phyloP scores from a whole-genome alignment of 1,140 invertebrate genomes.

The Coptotermes formosanus region DNA sequence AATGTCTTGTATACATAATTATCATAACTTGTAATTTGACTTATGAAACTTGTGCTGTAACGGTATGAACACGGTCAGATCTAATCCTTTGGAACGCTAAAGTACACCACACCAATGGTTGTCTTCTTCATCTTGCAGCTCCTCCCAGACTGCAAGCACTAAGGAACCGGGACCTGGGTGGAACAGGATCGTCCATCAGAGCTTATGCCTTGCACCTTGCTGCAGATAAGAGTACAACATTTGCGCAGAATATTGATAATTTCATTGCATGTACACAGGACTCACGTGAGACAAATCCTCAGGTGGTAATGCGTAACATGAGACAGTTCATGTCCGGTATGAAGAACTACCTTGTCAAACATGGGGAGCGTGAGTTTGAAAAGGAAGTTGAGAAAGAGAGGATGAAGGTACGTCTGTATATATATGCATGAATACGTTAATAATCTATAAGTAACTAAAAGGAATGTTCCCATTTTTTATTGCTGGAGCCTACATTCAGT shows the following conservation, averaged over 20 bases:
- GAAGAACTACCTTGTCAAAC: constrained; percentile 94
- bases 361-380: constrained; percentile 89
- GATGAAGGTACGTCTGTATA: constrained; percentile 58
- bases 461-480: too few relatives aligned
- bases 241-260: constrained; percentile 88
- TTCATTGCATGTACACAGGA: constrained; percentile 93
- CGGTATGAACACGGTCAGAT: too few relatives aligned
- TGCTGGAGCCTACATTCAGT: too few relatives aligned
- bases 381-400: constrained; percentile 85
- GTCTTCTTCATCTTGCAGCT: constrained; percentile 52
- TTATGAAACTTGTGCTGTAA: too few relatives aligned
- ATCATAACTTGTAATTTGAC: too few relatives aligned
- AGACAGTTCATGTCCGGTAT: constrained; percentile 97
- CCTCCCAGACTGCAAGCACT: constrained; percentile 68
- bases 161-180: constrained; percentile 60
- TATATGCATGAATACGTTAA: not conserved
- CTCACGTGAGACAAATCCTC: constrained; percentile 82
- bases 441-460: not conserved
- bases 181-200: constrained; percentile 65
- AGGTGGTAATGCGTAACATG: constrained; percentile 89
- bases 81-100: too few relatives aligned
- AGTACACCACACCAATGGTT: too few relatives aligned
- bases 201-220: constrained; percentile 79
- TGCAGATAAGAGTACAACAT: constrained; percentile 80
- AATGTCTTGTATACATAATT: too few relatives aligned